phyloP scores from a whole-genome alignment of 2,113 vertebrate species.

The Ammodytes dubius region DNA sequence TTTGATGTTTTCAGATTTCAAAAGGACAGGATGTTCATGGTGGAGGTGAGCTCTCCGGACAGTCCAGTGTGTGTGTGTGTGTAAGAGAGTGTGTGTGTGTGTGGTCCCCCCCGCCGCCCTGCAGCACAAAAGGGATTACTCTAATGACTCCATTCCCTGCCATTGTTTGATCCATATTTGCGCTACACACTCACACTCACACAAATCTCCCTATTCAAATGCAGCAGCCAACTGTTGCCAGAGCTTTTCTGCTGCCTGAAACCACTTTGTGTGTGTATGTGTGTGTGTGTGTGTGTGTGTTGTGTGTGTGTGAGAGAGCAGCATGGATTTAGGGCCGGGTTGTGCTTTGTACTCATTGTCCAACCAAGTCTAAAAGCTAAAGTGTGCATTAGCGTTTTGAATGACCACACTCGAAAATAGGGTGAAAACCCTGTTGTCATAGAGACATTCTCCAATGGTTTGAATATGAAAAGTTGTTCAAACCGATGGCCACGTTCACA shows the following conservation, averaged over 20 bases:
- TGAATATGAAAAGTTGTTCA: too few species aligned
- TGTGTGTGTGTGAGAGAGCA: background rate
- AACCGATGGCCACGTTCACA: too few species aligned
- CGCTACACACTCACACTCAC: conserved; percentile 25
- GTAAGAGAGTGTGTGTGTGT: conserved; percentile 33
- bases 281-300: conserved; percentile 14
- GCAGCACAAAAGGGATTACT: conserved; percentile 65
- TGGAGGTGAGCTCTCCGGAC: conserved; percentile 34
- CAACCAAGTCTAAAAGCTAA: background rate
- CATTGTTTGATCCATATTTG: conserved; percentile 68
- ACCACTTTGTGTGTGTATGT: conserved; percentile 28
- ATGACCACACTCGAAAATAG: background rate
- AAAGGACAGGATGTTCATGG: conserved; percentile 46
- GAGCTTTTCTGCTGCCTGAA: conserved; percentile 15
- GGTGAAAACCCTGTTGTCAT: background rate
- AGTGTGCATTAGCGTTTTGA: background rate
- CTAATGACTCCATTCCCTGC: conserved; percentile 68
- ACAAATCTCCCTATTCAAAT: conserved; percentile 48
- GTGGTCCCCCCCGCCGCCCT: conserved; percentile 28
- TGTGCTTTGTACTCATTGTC: too few species aligned
- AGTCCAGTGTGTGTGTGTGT: conserved; percentile 17
- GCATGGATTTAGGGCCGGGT: background rate
- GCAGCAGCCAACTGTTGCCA: conserved; percentile 33
- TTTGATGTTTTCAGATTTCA: conserved; percentile 71
- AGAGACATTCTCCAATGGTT: background rate